Evolutionary conservation across 2,888 invertebrate genomes (phyloP).

Genomic region (Spilarctia lutea): DNA sequence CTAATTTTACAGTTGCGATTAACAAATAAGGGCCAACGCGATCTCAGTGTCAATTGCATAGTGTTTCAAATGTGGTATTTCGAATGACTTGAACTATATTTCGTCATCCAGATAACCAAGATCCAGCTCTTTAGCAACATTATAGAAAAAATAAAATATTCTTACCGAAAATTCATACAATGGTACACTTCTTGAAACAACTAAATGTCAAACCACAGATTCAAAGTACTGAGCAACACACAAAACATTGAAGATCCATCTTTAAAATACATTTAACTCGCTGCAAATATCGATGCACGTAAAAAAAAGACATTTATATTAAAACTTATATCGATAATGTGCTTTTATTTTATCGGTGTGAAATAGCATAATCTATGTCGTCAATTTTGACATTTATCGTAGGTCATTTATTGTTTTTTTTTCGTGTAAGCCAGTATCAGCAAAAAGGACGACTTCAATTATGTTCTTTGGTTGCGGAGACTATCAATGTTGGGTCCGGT

Average conservation of each 20-base stretch:
- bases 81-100: not conserved
- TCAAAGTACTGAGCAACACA: slow-evolving; percentile 33
- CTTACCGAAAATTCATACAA: slow-evolving; percentile 42
- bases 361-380: slow-evolving; percentile 30
- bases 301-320: slow-evolving; percentile 34
- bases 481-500: not conserved
- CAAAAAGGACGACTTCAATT: slow-evolving; percentile 26
- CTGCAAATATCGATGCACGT: slow-evolving; percentile 1
- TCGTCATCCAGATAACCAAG: not conserved
- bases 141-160: not conserved
- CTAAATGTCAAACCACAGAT: slow-evolving; percentile 38
- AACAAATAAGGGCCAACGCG: not conserved
- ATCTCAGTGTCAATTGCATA: not conserved
- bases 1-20: not conserved
- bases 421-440: slow-evolving; percentile 36
- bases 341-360: slow-evolving; percentile 34
- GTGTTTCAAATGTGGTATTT: not conserved
- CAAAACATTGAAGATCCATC: slow-evolving; percentile 34
- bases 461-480: not conserved
- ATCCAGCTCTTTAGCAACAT: not conserved
- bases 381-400: slow-evolving; percentile 37
- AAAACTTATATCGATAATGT: slow-evolving; percentile 27
- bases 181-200: slow-evolving; percentile 31
- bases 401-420: slow-evolving; percentile 38
- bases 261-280: slow-evolving; percentile 37